phyloP scores from a whole-genome alignment of 2,888 invertebrate species.

The Drosophila ezoana region DNA sequence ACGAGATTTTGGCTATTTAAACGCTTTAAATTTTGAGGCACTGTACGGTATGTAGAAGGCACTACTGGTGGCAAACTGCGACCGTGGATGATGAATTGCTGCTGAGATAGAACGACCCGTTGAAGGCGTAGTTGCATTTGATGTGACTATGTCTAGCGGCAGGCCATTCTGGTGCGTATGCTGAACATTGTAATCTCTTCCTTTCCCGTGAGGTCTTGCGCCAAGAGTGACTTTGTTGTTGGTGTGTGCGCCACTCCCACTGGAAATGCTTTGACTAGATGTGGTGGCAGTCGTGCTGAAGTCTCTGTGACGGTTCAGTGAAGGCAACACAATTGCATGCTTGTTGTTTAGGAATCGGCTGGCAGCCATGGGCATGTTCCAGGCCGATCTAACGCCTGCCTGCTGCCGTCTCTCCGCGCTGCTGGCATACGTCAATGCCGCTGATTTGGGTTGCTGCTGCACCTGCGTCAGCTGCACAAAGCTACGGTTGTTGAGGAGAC shows the following conservation, averaged over 20 bases:
- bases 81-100: conserved; percentile 78
- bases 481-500: conserved; percentile 74
- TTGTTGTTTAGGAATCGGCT: conserved; percentile 79
- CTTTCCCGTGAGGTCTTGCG: background rate
- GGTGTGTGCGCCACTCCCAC: conserved; percentile 45
- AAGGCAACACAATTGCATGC: conserved; percentile 80
- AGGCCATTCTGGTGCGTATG: conserved; percentile 44
- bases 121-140: conserved; percentile 74
- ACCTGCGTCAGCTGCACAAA: conserved; percentile 83
- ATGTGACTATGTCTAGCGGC: conserved; percentile 27
- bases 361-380: conserved; percentile 77
- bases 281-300: conserved; percentile 55
- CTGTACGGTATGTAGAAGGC: conserved; percentile 83
- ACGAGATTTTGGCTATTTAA: conserved; percentile 73
- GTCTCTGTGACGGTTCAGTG: conserved; percentile 71
- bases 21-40: conserved; percentile 83
- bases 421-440: conserved; percentile 67
- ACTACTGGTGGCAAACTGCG: conserved; percentile 67
- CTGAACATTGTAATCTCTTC: conserved; percentile 2
- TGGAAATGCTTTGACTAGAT: conserved; percentile 60
- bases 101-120: conserved; percentile 84
- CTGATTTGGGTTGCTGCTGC: conserved; percentile 80
- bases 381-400: conserved; percentile 64
- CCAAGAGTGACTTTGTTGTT: conserved; percentile 41
- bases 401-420: conserved; percentile 54